Base-by-base conservation (phyloP, 2,888 invertebrate genomes). In the Drosophila demipolita region DNA sequence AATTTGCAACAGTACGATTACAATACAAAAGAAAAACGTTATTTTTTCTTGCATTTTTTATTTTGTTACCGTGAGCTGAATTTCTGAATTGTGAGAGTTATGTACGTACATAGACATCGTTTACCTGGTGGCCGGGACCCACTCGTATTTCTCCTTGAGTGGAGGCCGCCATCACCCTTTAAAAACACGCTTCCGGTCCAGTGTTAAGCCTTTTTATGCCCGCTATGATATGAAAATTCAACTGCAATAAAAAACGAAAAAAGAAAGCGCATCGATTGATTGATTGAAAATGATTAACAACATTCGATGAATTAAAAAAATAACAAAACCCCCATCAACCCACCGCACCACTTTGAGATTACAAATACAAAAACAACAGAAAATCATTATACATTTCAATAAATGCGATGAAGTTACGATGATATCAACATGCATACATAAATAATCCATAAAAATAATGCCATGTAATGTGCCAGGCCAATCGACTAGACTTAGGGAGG, bases 141-240 rank as follows among this genome's bases (percentile, higher is more conserved):
- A 96, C 95, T 95, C 96, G 95, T 94, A 96, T 96, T 94, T 96
- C 96, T 94, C 95, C 95, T 94, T 96, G 96, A 94, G 95, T 95
- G 93, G 95, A 95, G 93, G 95, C 95, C 94, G 93, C 93, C 93
- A 93, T 93, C 93, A 93, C 93, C 93, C 93, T 93, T 92, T 92
- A 93, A 92, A 91, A 91, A 92, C 93, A 92, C 92, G 91, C 90
- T 92, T 92, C 91, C 90, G 91, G 92, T 92, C 92, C 92, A 92
- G 92, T 92, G 92, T 92, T 92, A 92, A 92, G 92, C 92, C 91
- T 92, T 92, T 92, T 92, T 89, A 92, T 91, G 92, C 92, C 92
- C 92, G 87, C 83, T 91, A 88, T 91, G 86, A 89, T 91, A 89
- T 89, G 90, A 91, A 91, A 91, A 85, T 90, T 81, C 88, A 91